Percentiles rank a stretch among this genome's conserved stretches.
Evolutionary conservation across 2,797 vertebrate genomes (phyloP).

Genomic region (Enteromius thamalakanensis): DNA sequence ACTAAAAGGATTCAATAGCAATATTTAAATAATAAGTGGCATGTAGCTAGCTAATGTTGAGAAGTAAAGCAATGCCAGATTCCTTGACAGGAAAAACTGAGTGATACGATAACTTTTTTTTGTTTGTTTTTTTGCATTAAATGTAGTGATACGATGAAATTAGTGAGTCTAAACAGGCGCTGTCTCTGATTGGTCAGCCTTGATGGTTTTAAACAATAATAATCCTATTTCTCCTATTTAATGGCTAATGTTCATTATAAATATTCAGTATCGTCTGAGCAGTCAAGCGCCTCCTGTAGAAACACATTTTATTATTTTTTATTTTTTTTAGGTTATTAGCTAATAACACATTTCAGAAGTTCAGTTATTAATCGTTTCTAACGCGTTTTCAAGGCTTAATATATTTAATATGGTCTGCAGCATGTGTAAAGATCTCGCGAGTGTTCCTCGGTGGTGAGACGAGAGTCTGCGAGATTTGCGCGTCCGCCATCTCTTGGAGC

Average conservation of each 20-base stretch:
- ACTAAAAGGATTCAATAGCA: background rate
- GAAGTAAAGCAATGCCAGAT: background rate
- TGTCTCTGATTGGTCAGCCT: background rate
- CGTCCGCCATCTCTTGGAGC: slow-evolving; percentile 88
- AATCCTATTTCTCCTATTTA: background rate
- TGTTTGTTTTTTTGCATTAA: background rate
- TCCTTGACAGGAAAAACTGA: background rate
- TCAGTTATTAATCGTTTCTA: background rate
- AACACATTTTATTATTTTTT: too few species aligned
- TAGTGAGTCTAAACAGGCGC: background rate
- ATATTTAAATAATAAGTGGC: background rate
- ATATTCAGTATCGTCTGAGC: background rate
- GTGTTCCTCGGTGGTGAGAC: slow-evolving; percentile 66
- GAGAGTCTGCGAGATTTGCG: slow-evolving; percentile 83
- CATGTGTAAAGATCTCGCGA: slow-evolving; percentile 68
- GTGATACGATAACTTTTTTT: background rate
- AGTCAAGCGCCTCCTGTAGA: background rate
- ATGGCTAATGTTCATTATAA: background rate
- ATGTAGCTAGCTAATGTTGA: background rate
- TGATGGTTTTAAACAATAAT: background rate
- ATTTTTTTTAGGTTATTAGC: background rate
- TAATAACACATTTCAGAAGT: background rate
- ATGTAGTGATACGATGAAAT: background rate
- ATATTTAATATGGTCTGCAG: background rate
- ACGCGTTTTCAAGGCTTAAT: background rate